These are phyloP conservation scores for Lepidothrix coronata DNA, from an alignment of 2,113 vertebrate genomes.

Conservation along the genomic window DNA sequence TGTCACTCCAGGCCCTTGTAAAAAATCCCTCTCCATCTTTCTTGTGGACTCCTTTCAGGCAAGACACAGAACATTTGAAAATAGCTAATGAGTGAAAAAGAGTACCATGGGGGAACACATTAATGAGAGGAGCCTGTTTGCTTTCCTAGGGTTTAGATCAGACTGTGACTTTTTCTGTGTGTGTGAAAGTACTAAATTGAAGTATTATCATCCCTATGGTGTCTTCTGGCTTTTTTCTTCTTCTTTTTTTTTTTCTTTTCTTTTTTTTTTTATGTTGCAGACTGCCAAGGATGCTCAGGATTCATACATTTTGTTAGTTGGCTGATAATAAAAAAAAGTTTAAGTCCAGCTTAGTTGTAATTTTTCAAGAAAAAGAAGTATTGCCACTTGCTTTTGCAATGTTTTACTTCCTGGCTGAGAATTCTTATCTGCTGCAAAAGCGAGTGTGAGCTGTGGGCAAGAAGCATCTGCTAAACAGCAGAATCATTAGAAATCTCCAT, in stretches of 20 bases:
- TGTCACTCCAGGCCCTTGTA: not conserved
- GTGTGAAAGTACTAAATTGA: not conserved
- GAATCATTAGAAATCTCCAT: not conserved
- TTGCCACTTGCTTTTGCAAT: not conserved
- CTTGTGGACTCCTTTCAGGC: not conserved
- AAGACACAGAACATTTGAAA: not conserved
- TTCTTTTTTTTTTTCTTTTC: not conserved
- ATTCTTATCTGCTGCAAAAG: not conserved
- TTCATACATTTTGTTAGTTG: not conserved
- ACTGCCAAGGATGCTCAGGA: not conserved
- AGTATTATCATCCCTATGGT: not conserved
- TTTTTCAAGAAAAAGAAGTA: not conserved
- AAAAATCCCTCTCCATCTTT: not conserved
- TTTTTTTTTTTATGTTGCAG: not conserved
- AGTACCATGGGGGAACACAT: rapidly evolving
- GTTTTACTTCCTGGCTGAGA: not conserved
- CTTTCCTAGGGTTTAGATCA: not conserved
- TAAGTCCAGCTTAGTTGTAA: not conserved
- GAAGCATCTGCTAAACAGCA: not conserved
- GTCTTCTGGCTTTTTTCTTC: not conserved
- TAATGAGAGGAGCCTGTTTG: not conserved
- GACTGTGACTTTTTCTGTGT: not conserved
- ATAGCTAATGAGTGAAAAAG: rapidly evolving
- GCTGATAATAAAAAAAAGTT: not conserved
- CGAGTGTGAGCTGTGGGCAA: not conserved